Conservation (phyloP, 2,113 vertebrate species). For the Oceanites oceanicus region DNA sequence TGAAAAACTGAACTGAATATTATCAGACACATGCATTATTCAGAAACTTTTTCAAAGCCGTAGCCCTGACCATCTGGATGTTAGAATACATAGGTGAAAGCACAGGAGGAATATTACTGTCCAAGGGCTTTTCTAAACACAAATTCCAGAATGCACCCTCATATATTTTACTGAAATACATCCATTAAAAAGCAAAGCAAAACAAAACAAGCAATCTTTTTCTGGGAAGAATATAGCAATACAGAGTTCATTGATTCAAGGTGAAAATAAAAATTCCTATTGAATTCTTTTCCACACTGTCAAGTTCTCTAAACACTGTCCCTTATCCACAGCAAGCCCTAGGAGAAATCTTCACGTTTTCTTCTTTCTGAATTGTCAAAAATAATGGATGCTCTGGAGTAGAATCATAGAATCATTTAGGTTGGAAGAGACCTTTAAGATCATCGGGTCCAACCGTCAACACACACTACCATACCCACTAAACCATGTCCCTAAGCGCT, state of each 20-base stretch:
- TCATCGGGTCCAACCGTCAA: no score
- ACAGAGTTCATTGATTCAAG: background rate
- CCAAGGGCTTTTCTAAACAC: background rate
- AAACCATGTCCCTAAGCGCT: no score
- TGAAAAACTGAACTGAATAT: background rate
- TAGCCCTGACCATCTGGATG: conserved; percentile 11
- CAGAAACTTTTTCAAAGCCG: conserved; percentile 26
- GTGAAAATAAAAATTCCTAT: background rate
- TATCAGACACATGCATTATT: conserved; percentile 36
- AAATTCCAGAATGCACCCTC: background rate
- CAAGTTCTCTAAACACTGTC: background rate
- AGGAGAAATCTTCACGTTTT: background rate
- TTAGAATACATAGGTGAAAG: background rate
- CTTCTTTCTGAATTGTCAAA: background rate
- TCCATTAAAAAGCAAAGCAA: background rate
- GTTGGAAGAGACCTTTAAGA: no score
- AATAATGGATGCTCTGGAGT: background rate
- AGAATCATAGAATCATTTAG: background rate
- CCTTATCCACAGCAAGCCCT: background rate
- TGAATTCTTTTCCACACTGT: background rate
- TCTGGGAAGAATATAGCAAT: background rate
- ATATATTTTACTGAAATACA: background rate
- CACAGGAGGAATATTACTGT: background rate
- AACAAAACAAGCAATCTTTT: background rate
- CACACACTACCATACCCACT: no score